phyloP scores from a whole-genome alignment of 1,140 invertebrate genomes.

The Luehdorfia chinensis region DNA sequence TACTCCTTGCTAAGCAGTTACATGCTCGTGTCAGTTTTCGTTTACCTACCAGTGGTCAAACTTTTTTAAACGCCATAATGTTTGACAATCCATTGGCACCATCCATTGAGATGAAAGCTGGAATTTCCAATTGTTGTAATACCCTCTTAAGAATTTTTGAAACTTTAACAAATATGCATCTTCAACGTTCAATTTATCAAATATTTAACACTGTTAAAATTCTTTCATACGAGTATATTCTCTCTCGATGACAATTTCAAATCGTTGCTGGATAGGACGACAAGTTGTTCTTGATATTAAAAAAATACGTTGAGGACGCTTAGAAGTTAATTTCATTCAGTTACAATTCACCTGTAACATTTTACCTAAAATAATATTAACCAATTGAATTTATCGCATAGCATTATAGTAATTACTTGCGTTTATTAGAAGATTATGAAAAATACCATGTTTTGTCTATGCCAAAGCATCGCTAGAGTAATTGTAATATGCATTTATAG shows the following conservation, averaged over 20 bases:
- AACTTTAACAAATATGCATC: background rate
- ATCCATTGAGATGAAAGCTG: too few relatives aligned
- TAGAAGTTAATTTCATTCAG: slow-evolving; percentile 1
- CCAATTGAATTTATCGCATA: slow-evolving; percentile 16
- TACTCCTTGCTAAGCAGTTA: slow-evolving; percentile 37
- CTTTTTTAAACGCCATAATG: background rate
- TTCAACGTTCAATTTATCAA: too few relatives aligned
- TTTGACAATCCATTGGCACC: background rate
- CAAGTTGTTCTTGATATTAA: too few relatives aligned
- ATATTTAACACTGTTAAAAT: too few relatives aligned
- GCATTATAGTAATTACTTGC: slow-evolving; percentile 17
- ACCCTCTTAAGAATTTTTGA: too few relatives aligned
- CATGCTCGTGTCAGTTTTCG: slow-evolving; percentile 40
- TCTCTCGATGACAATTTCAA: too few relatives aligned
- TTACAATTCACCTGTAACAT: slow-evolving; percentile 5
- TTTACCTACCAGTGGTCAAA: slow-evolving; percentile 33
- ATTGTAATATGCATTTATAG: slow-evolving; percentile 77
- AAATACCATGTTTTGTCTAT: slow-evolving; percentile 75
- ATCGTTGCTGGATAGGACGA: too few relatives aligned
- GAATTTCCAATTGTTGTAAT: too few relatives aligned
- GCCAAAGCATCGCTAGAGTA: slow-evolving; percentile 78
- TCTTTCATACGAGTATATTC: too few relatives aligned
- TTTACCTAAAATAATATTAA: too few relatives aligned
- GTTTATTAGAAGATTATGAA: slow-evolving; percentile 22
- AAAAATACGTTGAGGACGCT: slow-evolving; percentile 8